Evolutionary conservation across 2,797 vertebrate genomes (phyloP), one percentile per base, ranked within the genome.

Genomic region (Podarcis siculus): DNA sequence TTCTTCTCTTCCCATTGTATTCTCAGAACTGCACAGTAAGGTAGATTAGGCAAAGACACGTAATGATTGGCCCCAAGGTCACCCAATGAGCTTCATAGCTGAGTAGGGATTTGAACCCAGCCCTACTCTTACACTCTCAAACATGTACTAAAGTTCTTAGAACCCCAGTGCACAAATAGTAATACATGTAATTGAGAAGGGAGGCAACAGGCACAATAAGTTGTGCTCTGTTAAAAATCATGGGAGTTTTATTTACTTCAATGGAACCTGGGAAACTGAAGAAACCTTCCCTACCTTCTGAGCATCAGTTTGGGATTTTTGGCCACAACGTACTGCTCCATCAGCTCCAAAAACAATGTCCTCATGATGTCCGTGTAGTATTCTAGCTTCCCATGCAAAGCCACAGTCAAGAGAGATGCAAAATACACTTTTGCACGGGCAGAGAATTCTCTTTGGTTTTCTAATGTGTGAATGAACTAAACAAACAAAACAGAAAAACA

Each of bases 231-330:
- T 49, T n/a, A 89, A 84, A 55, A 39, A 79, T 61, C 35, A 86
- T 25, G 49, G 45, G 45, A 27, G 21, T 64, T 79, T 80, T 49
- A 19, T 49, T 69, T n/a, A 45, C 13, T 35, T 64, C n/a, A 76
- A 35, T 66, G 21, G 39, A 75, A 76, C 55, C 10, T 27, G 45
- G 45, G 64, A 27, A 83, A 39, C 89, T 8, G 81, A 84, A 78
- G 37, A 72, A 93, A 82, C 82, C 37, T 83, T 87, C 89, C 97
- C 91, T 94, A 99, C 99, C 98, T 98, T 96, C 99, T 98, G 78
- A 99, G 97, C 98, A 99, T 99, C 90, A 99, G 97, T 95, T 99
- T 99, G 72, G 99, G 99, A 95, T 99, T 99, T 97, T 99, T 99
- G 97, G 98, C 98, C 92, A 98, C 98, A 92, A 99, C 98, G 12